Percentiles rank a stretch among this genome's conserved stretches.
phyloP scores from a whole-genome alignment of 2,113 vertebrate species.

The Sialia sialis region DNA sequence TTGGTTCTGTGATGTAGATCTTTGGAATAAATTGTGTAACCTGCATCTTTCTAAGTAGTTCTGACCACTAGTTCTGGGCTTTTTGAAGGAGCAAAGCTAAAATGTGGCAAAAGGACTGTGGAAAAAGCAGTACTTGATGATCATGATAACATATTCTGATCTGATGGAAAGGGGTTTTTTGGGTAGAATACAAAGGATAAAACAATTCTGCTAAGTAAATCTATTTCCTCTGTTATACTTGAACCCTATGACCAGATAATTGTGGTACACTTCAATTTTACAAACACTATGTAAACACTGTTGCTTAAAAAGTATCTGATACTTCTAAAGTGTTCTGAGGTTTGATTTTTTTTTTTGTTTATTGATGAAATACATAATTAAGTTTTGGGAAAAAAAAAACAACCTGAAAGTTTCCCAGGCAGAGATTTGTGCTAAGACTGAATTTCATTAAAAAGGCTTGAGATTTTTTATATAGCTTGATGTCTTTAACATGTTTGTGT shows the following conservation, averaged over 20 bases:
- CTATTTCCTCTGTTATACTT: background rate
- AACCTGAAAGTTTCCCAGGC: background rate
- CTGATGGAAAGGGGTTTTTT: background rate
- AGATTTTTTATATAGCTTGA: background rate
- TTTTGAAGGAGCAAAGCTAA: background rate
- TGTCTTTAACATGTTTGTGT: background rate
- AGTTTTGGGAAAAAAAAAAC: background rate
- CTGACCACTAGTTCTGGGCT: background rate
- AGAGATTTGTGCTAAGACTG: background rate
- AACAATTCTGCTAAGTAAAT: background rate
- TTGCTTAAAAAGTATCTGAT: background rate
- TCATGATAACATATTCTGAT: background rate
- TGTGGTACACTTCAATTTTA: background rate
- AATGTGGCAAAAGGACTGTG: rapidly evolving
- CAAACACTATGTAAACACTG: background rate
- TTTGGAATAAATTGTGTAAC: background rate
- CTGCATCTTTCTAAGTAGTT: background rate
- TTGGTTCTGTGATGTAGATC: background rate
- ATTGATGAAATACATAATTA: background rate
- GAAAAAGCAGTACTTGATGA: background rate
- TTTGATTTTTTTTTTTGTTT: background rate
- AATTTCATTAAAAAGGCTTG: background rate
- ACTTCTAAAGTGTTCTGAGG: background rate
- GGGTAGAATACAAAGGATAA: background rate
- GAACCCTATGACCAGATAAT: background rate